phyloP scores from a whole-genome alignment of 2,888 invertebrate genomes.

The Leptothorax acervorum region DNA sequence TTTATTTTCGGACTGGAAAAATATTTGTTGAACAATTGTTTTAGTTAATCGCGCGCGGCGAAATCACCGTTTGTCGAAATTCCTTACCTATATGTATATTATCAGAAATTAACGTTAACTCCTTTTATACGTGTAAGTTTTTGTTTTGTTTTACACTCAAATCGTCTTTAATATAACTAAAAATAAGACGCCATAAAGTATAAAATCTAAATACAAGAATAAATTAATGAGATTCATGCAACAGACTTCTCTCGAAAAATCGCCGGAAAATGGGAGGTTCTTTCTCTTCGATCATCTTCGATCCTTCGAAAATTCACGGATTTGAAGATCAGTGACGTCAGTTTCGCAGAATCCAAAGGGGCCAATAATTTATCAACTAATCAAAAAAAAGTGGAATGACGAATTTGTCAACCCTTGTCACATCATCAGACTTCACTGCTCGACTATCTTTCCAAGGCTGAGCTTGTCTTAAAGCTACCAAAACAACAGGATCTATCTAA shows the following conservation, averaged over 20 bases:
- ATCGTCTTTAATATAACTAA: neutral
- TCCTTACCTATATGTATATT: neutral
- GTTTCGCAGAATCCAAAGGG: neutral
- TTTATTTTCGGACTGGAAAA: neutral
- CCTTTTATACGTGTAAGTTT: neutral
- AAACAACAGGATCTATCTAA: neutral
- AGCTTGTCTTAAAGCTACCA: neutral
- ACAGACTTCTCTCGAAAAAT: neutral
- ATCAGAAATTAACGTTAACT: neutral
- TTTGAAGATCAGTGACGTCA: neutral
- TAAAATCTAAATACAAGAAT: conserved; percentile 19
- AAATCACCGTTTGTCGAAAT: neutral
- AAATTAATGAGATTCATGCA: conserved; percentile 48
- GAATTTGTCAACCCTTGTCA: neutral
- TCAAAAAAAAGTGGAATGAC: neutral
- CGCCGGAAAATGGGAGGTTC: neutral
- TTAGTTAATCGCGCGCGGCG: neutral
- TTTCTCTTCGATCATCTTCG: too few species aligned
- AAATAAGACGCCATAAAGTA: neutral
- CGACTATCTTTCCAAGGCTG: neutral
- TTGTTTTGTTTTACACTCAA: neutral
- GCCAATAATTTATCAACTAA: neutral
- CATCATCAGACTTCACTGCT: too few species aligned
- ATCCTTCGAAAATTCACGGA: neutral
- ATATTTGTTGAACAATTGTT: neutral